These are phyloP conservation scores for Pediacus dermestoides DNA, from an alignment of 2,888 invertebrate genomes.

Conservation along the genomic window DNA sequence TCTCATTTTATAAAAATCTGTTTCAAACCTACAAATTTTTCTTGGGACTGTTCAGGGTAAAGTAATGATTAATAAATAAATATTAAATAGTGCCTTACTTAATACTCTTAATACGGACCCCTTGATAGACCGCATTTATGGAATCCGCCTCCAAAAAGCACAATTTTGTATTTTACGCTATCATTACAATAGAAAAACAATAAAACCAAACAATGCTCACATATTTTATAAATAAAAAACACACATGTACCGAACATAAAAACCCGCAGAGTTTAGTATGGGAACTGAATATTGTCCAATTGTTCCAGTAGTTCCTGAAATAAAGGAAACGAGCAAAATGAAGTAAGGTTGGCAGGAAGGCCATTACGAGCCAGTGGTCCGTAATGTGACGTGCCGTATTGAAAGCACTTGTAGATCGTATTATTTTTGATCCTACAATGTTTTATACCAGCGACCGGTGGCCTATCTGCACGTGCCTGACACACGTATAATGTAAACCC, in stretches of 20 bases:
- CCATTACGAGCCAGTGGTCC: conserved; percentile 31
- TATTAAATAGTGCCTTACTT: no score
- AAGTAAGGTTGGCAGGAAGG: conserved; percentile 31
- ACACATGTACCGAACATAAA: background rate
- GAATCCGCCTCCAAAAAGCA: no score
- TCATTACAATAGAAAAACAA: conserved; percentile 4
- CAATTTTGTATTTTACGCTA: no score
- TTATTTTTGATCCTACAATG: conserved; percentile 47
- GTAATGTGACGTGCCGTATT: conserved; percentile 35
- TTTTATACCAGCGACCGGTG: conserved; percentile 44
- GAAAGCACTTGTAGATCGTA: conserved; percentile 46
- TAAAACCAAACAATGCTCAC: conserved; percentile 1
- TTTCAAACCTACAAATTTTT: no score
- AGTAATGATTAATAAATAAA: no score
- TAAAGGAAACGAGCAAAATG: conserved; percentile 21
- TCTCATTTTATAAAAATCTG: no score
- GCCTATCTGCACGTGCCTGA: conserved; percentile 44
- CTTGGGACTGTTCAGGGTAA: no score
- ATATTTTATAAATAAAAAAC: conserved; percentile 1
- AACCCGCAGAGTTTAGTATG: background rate
- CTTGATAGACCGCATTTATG: no score
- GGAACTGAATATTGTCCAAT: conserved; percentile 3
- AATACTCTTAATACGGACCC: no score
- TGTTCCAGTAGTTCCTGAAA: conserved; percentile 12
- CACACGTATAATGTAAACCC: conserved; percentile 51